Evolutionary conservation across 2,888 invertebrate species (phyloP), one percentile per base, ranked within the genome.

Genomic region (Aleiodes testaceus): DNA sequence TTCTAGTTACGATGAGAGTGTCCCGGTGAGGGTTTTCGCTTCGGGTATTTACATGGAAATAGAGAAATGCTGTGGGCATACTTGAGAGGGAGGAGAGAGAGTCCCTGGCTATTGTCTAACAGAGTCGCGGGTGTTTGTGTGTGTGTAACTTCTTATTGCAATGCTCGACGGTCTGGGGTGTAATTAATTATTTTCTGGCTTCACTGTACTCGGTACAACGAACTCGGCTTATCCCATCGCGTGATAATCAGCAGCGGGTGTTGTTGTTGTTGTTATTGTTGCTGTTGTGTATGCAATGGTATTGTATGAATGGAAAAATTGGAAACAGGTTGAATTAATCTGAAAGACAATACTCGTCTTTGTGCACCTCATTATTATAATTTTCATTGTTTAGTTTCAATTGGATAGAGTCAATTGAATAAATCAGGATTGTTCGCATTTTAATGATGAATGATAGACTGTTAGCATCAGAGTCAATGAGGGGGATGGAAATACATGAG

Each of bases 211-310:
- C 81, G 80, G 82, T 82, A 80, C 83, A 79, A 82, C 78, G 80
- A 83, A 81, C 84, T 79, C 75, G 52, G 65, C 63, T 83, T 83
- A 83, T 81, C 81, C 80, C 79, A 79, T 81, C 80, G 81, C 81
- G 81, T 82, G 83, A 83, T 84, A 82, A 84, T 83, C 82, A 82
- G 81, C 80, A 53, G 80, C 77, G 79, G 75, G 77, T 74, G 59
- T 20, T 59, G 59, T 53, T 47, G 16, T 6, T 36, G 36, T 6
- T 36, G 36, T 36, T 36, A 9, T 36, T 36, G 7, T 11, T 36
- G 36, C 9, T 36, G 11, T 36, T 36, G 36, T 36, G 1, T 7
- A 11, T 36, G 9, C 36, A 9, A 0, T 36, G 36, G 36, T 3
- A 7, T 36, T 36, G 9, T 36, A 36, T 36, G 9, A 36, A 36